Evolutionary conservation across 2,888 invertebrate species (phyloP), one percentile per base, ranked within the genome.

Genomic region (Erpobdella octoculata): DNA sequence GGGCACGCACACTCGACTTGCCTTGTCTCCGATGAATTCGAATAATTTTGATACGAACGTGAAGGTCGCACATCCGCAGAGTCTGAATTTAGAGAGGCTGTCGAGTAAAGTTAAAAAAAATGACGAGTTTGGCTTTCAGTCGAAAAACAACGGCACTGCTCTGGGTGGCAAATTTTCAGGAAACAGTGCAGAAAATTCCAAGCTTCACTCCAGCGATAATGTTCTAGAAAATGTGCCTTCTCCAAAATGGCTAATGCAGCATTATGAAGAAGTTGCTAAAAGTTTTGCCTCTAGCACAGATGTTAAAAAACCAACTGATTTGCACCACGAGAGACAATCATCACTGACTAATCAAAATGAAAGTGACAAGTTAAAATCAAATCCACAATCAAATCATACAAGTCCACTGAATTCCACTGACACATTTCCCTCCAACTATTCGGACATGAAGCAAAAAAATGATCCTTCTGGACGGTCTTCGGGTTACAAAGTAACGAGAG

Each of bases 221-320:
- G 70, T 62, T 33, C 37, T 53, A 25, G 69, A 69, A 53, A 65
- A 38, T 41, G 69, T 72, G 21, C 72, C 72, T 25, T 59, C 59
- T 33, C 72, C 72, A 18, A 72, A 72, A 53, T 72, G 72, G 72
- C 21, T 72, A 36, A 72, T 72, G 61, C 68, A 72, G 62, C 72
- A 72, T 37, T 72, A 69, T 25, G 69, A 72, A 37, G 58, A 69
- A 28, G 69, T 67, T 6, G n/a, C 69, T 25, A 72, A 61, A 36
- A 59, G 59, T n/a, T 25, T 25, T 37, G n/a, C 65, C 37, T 53
- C 53, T 53, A n/a, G 18, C 53, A 25, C 53, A 15, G 53, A 53
- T n/a, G 18, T 53, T 21, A 53, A 53, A 53, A 53, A 53, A 15
- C n/a, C n/a, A n/a, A n/a, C n/a, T n/a, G 28, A 53, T n/a, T 9